A percentile compares a stretch with the other conserved stretches of the same genome.
Conservation (phyloP, 2,888 invertebrate species). For the Folsomia candida region DNA sequence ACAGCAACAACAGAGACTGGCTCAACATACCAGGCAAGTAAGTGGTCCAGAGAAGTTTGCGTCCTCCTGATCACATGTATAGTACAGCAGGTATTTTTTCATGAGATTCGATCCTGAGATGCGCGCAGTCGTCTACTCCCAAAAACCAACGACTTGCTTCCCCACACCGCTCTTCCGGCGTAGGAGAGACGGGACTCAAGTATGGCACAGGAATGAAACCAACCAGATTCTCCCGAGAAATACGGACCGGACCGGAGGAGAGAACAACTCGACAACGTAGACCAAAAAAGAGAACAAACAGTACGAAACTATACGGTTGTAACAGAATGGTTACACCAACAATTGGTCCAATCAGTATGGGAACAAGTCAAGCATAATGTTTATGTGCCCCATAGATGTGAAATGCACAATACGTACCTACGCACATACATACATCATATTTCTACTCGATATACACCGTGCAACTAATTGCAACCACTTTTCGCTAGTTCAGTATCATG, state of each 20-base stretch:
- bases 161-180: neutral
- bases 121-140: slow-evolving; percentile 36
- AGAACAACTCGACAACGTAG: neutral
- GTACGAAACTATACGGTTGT: no score
- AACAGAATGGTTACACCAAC: no score
- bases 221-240: no score
- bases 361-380: no score
- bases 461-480: no score
- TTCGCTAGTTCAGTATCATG: no score
- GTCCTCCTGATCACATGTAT: slow-evolving; percentile 26
- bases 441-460: no score
- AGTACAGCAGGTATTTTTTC: slow-evolving; percentile 20
- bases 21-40: slow-evolving; percentile 19
- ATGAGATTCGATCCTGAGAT: slow-evolving; percentile 38
- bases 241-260: neutral
- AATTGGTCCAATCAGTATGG: no score
- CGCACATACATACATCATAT: no score
- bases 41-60: slow-evolving; percentile 30
- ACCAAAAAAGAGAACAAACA: neutral
- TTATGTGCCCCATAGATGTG: no score
- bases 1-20: neutral
- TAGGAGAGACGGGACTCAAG: neutral
- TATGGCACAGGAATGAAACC: no score
- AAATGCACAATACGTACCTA: no score
- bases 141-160: neutral